Evolutionary conservation across 92 coral and sea anemone genomes (phyloP).

Genomic region (Actinostola sp.): DNA sequence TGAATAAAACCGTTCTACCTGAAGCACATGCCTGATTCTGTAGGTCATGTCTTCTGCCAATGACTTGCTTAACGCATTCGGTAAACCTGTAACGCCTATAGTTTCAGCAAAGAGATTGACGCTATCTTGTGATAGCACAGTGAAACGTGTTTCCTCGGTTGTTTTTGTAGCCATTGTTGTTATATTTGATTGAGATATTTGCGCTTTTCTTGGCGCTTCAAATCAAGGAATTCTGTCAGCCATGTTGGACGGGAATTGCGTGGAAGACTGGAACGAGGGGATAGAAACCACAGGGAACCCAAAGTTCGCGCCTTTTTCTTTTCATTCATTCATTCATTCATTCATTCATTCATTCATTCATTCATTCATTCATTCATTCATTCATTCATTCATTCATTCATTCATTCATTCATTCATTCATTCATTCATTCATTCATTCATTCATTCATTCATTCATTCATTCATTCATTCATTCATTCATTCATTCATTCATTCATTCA

Average conservation of each 20-base stretch:
- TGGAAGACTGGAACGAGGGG: constrained; percentile 14
- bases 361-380: too few relatives aligned
- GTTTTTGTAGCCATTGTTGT: constrained; percentile 27
- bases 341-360: too few relatives aligned
- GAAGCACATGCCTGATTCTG: constrained; percentile 87
- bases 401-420: too few relatives aligned
- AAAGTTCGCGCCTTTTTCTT: neutral
- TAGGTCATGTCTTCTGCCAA: constrained; percentile 92
- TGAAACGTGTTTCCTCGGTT: constrained; percentile 51
- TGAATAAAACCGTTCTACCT: too few relatives aligned
- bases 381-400: too few relatives aligned
- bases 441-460: too few relatives aligned
- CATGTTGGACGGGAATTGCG: constrained; percentile 29
- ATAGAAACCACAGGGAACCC: constrained; percentile 1
- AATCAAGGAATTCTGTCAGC: constrained; percentile 3
- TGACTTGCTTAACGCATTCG: constrained; percentile 69
- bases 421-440: too few relatives aligned
- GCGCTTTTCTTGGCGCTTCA: neutral
- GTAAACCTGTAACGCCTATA: constrained; percentile 68
- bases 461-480: too few relatives aligned
- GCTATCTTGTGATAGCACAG: constrained; percentile 80
- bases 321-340: neutral
- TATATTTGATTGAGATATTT: neutral
- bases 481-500: too few relatives aligned
- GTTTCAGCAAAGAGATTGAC: constrained; percentile 85